phyloP scores from a whole-genome alignment of 2,113 vertebrate genomes.

The Echinops telfairi region DNA sequence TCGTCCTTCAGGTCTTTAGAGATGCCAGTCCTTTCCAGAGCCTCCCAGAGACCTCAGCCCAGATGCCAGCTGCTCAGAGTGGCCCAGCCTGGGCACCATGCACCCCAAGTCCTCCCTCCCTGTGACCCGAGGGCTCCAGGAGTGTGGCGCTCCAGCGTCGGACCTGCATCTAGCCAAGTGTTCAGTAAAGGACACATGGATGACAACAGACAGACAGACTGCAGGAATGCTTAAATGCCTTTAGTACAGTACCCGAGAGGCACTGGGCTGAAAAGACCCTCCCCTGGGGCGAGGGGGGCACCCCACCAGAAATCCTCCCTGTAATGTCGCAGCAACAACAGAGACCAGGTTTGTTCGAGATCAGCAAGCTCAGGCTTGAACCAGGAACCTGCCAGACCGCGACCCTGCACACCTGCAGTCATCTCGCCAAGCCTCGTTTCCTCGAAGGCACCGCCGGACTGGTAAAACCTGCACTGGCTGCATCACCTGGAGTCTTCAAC shows the following conservation, averaged over 20 bases:
- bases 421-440: not conserved
- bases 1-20: constrained; percentile 5
- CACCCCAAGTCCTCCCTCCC: not conserved
- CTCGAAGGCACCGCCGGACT: not conserved
- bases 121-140: not conserved
- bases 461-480: not conserved
- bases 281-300: not conserved
- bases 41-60: not conserved
- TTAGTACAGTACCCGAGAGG: not conserved
- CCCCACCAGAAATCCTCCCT: not conserved
- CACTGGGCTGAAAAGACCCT: not conserved
- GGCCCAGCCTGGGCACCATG: not conserved
- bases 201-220: accelerated
- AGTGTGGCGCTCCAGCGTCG: not conserved
- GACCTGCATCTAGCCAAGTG: not conserved
- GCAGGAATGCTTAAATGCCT: not conserved
- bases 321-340: not conserved
- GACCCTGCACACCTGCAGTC: not conserved
- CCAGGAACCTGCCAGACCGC: not conserved
- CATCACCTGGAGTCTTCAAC: not conserved
- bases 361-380: not conserved
- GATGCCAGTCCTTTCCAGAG: not conserved
- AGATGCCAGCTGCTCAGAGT: not conserved
- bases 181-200: not conserved
- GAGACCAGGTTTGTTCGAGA: not conserved